Percentiles rank a stretch among this genome's conserved stretches.
These are phyloP conservation scores for Thalassophryne amazonica DNA, from an alignment of 2,797 vertebrate species.

Conservation along the genomic window DNA sequence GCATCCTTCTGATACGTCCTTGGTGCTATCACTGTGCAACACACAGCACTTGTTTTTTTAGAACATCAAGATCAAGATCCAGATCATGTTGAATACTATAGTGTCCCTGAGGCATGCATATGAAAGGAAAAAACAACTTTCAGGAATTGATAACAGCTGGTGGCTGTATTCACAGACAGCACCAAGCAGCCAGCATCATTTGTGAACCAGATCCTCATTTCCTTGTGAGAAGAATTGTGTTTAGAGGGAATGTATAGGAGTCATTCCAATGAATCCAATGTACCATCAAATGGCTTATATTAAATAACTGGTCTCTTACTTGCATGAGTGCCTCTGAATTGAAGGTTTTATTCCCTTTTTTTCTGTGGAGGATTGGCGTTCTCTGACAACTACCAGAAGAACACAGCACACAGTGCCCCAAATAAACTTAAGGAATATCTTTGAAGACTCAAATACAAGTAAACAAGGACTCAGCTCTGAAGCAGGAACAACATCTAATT, in stretches of 20 bases:
- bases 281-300: constrained; percentile 52
- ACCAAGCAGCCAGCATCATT: constrained; percentile 22
- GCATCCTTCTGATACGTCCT: neutral
- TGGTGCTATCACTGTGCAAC: constrained; percentile 2
- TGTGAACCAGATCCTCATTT: constrained; percentile 35
- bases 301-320: constrained; percentile 31
- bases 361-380: constrained; percentile 10
- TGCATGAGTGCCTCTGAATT: constrained; percentile 22
- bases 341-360: constrained; percentile 23
- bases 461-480: too few relatives aligned
- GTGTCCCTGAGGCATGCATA: neutral
- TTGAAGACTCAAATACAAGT: too few relatives aligned
- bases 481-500: too few relatives aligned
- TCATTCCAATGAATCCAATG: constrained; percentile 51
- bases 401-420: too few relatives aligned
- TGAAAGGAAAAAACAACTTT: too few relatives aligned
- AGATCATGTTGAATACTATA: neutral
- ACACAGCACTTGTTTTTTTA: neutral
- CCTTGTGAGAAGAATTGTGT: constrained; percentile 38
- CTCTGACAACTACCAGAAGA: constrained; percentile 11
- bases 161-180: constrained; percentile 2
- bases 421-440: too few relatives aligned
- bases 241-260: constrained; percentile 37
- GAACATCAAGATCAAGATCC: constrained; percentile 5
- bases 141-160: constrained; percentile 25